Evolutionary conservation across 2,113 vertebrate genomes (phyloP), one percentile per base, ranked within the genome.

Genomic region (Rhinogobius similis): DNA sequence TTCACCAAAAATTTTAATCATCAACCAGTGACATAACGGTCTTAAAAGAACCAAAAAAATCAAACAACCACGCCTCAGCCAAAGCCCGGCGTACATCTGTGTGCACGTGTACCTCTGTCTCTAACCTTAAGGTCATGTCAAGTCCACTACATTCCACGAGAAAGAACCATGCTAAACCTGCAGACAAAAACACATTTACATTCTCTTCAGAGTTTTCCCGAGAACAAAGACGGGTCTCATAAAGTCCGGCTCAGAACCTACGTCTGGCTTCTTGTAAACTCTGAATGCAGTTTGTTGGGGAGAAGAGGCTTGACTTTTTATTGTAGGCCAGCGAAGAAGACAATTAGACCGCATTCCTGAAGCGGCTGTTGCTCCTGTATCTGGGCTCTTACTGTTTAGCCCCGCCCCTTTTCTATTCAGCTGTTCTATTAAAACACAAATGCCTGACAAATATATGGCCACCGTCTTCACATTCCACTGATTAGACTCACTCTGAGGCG

Each of bases 291-390:
- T 78, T 78, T 82, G 79, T 77, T 75, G 36, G 75, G 76, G 67
- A 48, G 76, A 74, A 84, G 73, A 68, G 75, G 63, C 71, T 85
- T 81, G 38, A 82, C 71, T 82, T 90, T 90, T 90, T 92, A 91
- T 89, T 86, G 90, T 83, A 77, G 75, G 67, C 66, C 82, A 67
- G 81, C 77, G 86, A 84, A 90, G 77, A 46, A 58, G 78, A 79
- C 84, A 91, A 91, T 90, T 90, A 88, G 70, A 77, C 77, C 63
- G 76, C 93, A 93, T 86, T 91, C 91, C 91, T 89, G 74, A 75
- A 83, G 81, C 83, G 53, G 72, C 86, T 89, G 86, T 85, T 87
- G 85, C 87, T 83, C 85, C 76, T 79, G 69, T 82, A 82, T 88
- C 70, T 50, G 85, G 85, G 90, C 86, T 81, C 89, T 83, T 77